Conservation (phyloP, 1,140 invertebrate genomes). For the Caenorhabditis inopinata region DNA sequence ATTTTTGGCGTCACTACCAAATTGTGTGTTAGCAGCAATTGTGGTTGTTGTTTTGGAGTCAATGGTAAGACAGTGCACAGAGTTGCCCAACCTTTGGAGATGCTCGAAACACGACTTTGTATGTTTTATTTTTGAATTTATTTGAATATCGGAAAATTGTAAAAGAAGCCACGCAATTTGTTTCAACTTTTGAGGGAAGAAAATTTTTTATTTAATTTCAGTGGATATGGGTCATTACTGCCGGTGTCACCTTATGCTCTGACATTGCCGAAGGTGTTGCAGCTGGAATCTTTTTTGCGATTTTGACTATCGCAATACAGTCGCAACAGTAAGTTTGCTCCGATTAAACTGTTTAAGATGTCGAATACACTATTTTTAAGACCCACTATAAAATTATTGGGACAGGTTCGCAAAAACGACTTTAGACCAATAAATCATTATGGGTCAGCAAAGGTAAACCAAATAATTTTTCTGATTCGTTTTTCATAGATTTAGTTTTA, state of each 20-base stretch:
- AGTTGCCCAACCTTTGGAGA: constrained; percentile 32
- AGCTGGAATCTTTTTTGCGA: not conserved
- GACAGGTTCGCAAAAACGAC: not conserved
- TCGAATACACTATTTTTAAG: not conserved
- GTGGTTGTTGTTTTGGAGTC: constrained; percentile 35
- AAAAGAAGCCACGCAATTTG: too few relatives aligned
- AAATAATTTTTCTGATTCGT: not conserved
- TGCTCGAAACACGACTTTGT: constrained; percentile 41
- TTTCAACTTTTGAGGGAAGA: too few relatives aligned
- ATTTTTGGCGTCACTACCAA: constrained; percentile 69
- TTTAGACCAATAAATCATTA: not conserved
- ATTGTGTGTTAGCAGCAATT: constrained; percentile 49
- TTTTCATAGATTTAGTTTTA: not conserved
- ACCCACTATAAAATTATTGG: not conserved
- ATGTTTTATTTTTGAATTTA: not conserved
- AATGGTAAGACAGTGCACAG: constrained; percentile 10
- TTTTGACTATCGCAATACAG: not conserved
- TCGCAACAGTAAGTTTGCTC: constrained; percentile 3
- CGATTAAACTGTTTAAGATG: too few relatives aligned
- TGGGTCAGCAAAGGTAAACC: not conserved
- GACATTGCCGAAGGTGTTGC: constrained; percentile 30
- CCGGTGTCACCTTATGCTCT: constrained; percentile 21
- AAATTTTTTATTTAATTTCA: not conserved
- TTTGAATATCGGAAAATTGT: not conserved
- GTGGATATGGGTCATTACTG: constrained; percentile 35